phyloP scores from a whole-genome alignment of 2,797 vertebrate genomes.

The Australoheros facetus region DNA sequence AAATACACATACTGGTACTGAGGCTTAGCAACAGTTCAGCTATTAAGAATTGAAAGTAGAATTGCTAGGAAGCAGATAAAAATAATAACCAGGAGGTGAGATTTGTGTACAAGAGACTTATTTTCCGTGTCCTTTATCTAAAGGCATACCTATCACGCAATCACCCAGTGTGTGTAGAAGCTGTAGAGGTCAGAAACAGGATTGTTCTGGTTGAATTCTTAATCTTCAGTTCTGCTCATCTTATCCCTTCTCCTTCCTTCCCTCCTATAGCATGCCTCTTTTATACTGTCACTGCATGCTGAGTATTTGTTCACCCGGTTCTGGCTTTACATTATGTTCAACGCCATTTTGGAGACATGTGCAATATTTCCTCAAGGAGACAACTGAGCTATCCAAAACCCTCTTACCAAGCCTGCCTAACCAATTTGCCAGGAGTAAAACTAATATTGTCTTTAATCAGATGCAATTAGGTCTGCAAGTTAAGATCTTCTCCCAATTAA shows the following conservation, averaged over 20 bases:
- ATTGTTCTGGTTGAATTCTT: conserved; percentile 32
- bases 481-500: conserved; percentile 88
- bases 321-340: conserved; percentile 20
- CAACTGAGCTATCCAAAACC: conserved; percentile 70
- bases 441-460: conserved; percentile 89
- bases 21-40: conserved; percentile 27
- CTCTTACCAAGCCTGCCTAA: conserved; percentile 56
- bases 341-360: conserved; percentile 65
- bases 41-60: conserved; percentile 11
- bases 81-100: conserved; percentile 5
- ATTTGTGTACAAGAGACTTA: conserved; percentile 12
- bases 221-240: conserved; percentile 31
- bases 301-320: conserved; percentile 32
- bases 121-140: conserved; percentile 5
- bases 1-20: conserved; percentile 41
- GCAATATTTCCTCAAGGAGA: conserved; percentile 79
- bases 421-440: conserved; percentile 84
- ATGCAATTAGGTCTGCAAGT: conserved; percentile 85
- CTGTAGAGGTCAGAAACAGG: conserved; percentile 18
- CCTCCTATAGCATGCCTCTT: conserved; percentile 7
- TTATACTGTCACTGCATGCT: conserved; percentile 3
- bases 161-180: background rate
- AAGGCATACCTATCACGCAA: background rate
- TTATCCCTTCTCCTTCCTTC: conserved; percentile 9
- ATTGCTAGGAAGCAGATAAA: conserved; percentile 15